Conservation (phyloP, 2,888 invertebrate genomes). For the Dilophus febrilis region DNA sequence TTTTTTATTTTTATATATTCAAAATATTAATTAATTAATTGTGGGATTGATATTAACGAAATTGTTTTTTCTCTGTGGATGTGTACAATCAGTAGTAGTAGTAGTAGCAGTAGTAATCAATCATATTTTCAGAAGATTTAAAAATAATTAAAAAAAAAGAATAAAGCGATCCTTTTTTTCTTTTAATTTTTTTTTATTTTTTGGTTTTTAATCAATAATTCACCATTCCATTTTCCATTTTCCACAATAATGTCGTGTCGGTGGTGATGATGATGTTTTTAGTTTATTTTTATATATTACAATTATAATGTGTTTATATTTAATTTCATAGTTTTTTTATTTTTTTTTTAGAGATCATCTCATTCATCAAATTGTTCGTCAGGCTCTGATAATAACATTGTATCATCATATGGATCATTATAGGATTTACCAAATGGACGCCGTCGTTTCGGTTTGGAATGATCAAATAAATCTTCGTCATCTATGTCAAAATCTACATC, state of each 20-base stretch:
- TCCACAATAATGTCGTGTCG: too few relatives aligned
- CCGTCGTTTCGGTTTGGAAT: conserved; percentile 9
- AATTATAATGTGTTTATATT: not conserved
- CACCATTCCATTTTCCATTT: not conserved
- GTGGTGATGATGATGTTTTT: too few relatives aligned
- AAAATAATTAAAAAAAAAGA: not conserved
- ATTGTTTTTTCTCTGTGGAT: too few relatives aligned
- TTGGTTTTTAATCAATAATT: not conserved
- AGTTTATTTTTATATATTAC: not conserved
- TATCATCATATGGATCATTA: conserved; percentile 13
- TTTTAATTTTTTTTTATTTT: not conserved
- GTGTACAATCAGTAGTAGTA: too few relatives aligned
- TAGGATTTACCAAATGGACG: conserved; percentile 11
- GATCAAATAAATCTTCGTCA: conserved; percentile 1
- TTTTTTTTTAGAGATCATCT: not conserved
- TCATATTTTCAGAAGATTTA: not conserved
- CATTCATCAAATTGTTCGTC: conserved; percentile 10
- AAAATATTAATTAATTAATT: too few relatives aligned
- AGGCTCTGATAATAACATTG: conserved; percentile 13
- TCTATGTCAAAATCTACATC: not conserved
- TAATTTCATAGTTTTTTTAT: not conserved
- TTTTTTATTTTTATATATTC: too few relatives aligned
- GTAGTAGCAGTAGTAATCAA: too few relatives aligned
- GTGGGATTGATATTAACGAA: too few relatives aligned
- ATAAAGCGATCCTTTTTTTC: not conserved